phyloP scores from a whole-genome alignment of 1,140 invertebrate species.

The Drosophila saltans region DNA sequence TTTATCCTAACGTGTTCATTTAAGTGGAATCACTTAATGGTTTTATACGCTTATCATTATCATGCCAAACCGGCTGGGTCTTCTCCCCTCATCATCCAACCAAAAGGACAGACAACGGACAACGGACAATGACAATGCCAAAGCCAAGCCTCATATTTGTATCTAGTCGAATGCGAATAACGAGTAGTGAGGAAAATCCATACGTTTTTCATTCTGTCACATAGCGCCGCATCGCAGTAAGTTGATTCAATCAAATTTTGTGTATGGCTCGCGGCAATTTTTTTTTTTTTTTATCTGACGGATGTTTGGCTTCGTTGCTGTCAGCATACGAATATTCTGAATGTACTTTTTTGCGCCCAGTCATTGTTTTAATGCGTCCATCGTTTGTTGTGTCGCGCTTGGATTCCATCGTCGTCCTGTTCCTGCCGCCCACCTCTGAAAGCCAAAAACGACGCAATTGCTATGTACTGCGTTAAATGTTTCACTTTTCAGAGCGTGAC shows the following conservation, averaged over 20 bases:
- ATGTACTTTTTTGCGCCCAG: constrained; percentile 54
- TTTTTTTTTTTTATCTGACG: constrained; percentile 64
- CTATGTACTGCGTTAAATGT: constrained; percentile 56
- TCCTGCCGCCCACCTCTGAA: background rate
- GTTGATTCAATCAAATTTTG: constrained; percentile 72
- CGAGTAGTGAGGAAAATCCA: constrained; percentile 4
- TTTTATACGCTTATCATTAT: constrained; percentile 81
- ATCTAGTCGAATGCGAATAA: background rate
- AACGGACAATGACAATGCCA: constrained; percentile 18
- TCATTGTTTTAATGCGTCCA: constrained; percentile 76
- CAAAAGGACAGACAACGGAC: constrained; percentile 29
- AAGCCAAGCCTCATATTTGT: constrained; percentile 2
- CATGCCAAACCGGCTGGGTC: constrained; percentile 39
- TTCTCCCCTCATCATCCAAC: constrained; percentile 7
- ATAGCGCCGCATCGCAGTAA: constrained; percentile 2
- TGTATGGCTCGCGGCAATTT: constrained; percentile 44
- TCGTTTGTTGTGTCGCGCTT: constrained; percentile 11
- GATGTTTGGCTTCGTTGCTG: constrained; percentile 73
- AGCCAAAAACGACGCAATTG: constrained; percentile 25
- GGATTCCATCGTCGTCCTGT: constrained; percentile 3
- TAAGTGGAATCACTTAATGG: constrained; percentile 81
- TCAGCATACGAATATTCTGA: constrained; percentile 54
- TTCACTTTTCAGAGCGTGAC: constrained; percentile 60
- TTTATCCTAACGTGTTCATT: constrained; percentile 74
- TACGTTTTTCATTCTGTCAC: constrained; percentile 10